These are phyloP conservation scores for Tetramorium simillimum DNA, from an alignment of 1,140 invertebrate genomes.

Conservation along the genomic window DNA sequence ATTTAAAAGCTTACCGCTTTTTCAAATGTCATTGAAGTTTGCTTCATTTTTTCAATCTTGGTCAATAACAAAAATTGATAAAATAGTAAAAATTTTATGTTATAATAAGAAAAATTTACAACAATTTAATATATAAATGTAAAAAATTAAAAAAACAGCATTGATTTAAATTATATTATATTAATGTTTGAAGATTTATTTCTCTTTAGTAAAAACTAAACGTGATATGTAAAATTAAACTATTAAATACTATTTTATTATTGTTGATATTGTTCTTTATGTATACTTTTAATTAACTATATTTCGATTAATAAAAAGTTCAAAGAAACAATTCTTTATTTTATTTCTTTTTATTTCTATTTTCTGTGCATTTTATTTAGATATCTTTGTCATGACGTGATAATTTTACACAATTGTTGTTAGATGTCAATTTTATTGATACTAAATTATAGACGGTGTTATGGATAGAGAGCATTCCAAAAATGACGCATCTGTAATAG, in stretches of 20 bases:
- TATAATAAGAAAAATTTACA: background rate
- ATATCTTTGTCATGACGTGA: background rate
- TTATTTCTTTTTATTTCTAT: background rate
- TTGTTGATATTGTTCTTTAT: background rate
- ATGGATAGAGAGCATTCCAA: background rate
- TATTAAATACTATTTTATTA: background rate
- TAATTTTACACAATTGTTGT: background rate
- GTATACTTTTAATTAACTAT: background rate
- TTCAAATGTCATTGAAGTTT: constrained; percentile 38
- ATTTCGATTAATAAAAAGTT: background rate
- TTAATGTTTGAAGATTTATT: background rate
- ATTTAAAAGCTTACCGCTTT: constrained; percentile 39
- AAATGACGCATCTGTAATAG: no score
- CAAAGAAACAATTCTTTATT: background rate
- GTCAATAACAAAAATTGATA: background rate
- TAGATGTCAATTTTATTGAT: constrained; percentile 2
- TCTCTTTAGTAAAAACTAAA: background rate
- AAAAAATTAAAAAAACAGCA: background rate
- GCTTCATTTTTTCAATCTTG: constrained; percentile 22
- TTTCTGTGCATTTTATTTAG: background rate
- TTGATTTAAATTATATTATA: background rate
- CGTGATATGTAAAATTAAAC: background rate
- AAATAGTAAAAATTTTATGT: background rate
- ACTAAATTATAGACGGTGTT: background rate
- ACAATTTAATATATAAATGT: background rate